Evolutionary conservation across 2,888 invertebrate species (phyloP).

Genomic region (Sialis fuliginosa): DNA sequence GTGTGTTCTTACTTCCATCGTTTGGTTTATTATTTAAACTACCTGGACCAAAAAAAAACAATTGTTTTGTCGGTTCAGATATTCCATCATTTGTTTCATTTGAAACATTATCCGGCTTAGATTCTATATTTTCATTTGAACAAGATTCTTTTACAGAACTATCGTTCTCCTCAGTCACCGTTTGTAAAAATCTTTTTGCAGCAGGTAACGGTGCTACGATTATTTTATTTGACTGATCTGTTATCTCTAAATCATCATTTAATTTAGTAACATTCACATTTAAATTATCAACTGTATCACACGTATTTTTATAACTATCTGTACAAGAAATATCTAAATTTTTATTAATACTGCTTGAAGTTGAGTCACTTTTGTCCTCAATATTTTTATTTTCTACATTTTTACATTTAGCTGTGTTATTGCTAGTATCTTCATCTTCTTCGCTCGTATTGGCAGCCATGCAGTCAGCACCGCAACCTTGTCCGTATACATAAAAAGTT

Average conservation of each 20-base stretch:
- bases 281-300: background rate
- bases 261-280: background rate
- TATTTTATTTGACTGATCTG: background rate
- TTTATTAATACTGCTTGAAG: background rate
- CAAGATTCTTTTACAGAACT: slow-evolving; percentile 1
- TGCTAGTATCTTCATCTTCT: slow-evolving; percentile 6
- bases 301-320: background rate
- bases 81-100: slow-evolving; percentile 2
- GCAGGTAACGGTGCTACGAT: slow-evolving; percentile 10
- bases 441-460: slow-evolving; percentile 44
- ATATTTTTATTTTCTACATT: slow-evolving; percentile 6
- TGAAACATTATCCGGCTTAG: slow-evolving; percentile 3
- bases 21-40: slow-evolving; percentile 25
- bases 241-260: background rate
- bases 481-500: slow-evolving; percentile 48
- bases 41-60: slow-evolving; percentile 29
- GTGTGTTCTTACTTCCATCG: background rate
- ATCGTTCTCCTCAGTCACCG: slow-evolving; percentile 7
- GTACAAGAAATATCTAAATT: too few species aligned
- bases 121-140: slow-evolving; percentile 3
- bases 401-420: slow-evolving; percentile 10
- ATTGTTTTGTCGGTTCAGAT: background rate
- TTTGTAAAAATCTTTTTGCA: slow-evolving; percentile 11
- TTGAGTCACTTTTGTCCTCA: slow-evolving; percentile 15
- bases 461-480: slow-evolving; percentile 54